A percentile compares a stretch with the other conserved stretches of the same genome.
phyloP scores from a whole-genome alignment of 1,140 invertebrate species.

The Onthophagus taurus region DNA sequence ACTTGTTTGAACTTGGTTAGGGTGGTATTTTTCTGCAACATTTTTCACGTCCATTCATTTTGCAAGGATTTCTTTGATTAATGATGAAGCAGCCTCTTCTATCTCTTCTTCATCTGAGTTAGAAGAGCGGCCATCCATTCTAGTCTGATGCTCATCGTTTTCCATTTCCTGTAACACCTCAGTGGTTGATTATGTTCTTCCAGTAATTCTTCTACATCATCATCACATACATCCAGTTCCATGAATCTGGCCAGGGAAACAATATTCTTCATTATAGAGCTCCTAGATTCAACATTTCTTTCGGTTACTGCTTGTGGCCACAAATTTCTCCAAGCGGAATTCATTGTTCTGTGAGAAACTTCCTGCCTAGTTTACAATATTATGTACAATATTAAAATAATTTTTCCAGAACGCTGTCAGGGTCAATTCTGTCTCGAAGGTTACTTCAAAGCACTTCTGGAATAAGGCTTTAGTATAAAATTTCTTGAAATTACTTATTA shows the following conservation, averaged over 20 bases:
- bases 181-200: conserved; percentile 9
- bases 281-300: neutral
- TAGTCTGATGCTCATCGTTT: conserved; percentile 4
- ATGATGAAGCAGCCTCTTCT: conserved; percentile 9
- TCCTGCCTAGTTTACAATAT: neutral
- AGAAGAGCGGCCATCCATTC: conserved; percentile 6
- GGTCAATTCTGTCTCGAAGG: neutral
- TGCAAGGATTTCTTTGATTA: conserved; percentile 15
- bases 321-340: conserved; percentile 4
- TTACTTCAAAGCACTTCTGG: neutral
- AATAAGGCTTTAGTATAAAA: neutral
- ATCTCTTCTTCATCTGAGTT: conserved; percentile 9
- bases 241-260: conserved; percentile 3
- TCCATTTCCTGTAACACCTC: conserved; percentile 12
- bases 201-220: conserved; percentile 7
- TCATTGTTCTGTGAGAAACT: neutral
- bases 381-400: neutral
- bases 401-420: conserved; percentile 1
- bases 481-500: neutral
- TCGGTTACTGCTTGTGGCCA: conserved; percentile 4
- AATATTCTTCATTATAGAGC: conserved; percentile 2
- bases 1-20: conserved; percentile 13
- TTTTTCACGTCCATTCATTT: conserved; percentile 18
- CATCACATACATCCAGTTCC: conserved; percentile 6
- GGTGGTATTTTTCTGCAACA: conserved; percentile 18